Evolutionary conservation across 1,140 invertebrate genomes (phyloP).

Genomic region (Achroia grisella): DNA sequence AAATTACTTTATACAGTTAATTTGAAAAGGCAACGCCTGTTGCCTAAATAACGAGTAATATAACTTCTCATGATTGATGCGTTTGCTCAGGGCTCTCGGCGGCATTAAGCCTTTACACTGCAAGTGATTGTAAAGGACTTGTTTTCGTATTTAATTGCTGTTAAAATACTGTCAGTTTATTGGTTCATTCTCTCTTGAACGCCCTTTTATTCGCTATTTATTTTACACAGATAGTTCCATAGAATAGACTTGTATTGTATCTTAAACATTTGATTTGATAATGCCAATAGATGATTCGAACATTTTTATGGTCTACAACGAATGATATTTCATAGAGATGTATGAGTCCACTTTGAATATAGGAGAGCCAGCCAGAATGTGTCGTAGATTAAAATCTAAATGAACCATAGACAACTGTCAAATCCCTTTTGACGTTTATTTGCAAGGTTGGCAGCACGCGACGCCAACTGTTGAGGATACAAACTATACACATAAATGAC

Average conservation of each 20-base stretch:
- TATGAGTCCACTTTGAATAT: slow-evolving; percentile 1
- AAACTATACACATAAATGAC: no score
- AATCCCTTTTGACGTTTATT: neutral
- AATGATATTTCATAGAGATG: neutral
- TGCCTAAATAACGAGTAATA: slow-evolving; percentile 11
- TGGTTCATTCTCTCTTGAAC: neutral
- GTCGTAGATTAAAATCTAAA: neutral
- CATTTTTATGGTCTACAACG: neutral
- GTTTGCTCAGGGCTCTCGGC: slow-evolving; percentile 24
- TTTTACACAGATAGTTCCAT: no score
- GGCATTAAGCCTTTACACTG: slow-evolving; percentile 19
- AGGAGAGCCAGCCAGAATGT: no score
- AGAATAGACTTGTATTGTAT: no score
- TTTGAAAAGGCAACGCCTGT: slow-evolving; percentile 17
- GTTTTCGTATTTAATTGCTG: slow-evolving; percentile 25
- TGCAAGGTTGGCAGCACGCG: no score
- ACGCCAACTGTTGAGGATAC: neutral
- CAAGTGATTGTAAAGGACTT: slow-evolving; percentile 14
- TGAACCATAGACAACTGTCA: slow-evolving; percentile 1
- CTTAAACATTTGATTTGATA: no score
- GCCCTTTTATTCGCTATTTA: no score
- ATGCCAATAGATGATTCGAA: no score
- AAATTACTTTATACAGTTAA: slow-evolving; percentile 9
- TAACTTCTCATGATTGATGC: slow-evolving; percentile 43
- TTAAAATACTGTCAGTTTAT: slow-evolving; percentile 11